Evolutionary conservation across 2,888 invertebrate genomes (phyloP), one percentile per base, ranked within the genome.

Genomic region (Aspidiotus rigidus): DNA sequence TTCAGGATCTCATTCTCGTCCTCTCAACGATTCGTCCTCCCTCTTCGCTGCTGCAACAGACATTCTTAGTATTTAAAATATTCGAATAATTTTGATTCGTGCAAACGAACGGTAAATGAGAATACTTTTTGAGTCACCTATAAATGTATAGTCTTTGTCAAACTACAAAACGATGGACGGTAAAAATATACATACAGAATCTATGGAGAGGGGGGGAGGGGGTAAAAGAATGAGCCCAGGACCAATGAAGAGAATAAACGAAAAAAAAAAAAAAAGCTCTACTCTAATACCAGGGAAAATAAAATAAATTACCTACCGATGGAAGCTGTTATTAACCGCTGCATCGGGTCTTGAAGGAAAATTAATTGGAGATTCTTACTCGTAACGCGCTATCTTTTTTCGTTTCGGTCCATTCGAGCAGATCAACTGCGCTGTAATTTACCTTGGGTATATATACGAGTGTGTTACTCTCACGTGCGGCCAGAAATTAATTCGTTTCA

Each of bases 301-400:
- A 64, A 60, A 67, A 64, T 64, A 64, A 64, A 40, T 64, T 64
- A 64, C 64, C 64, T 53, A 64, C 28, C 64, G 64, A 64, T 64
- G 64, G 64, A 64, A 64, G 64, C 64, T 64, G 64, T 64, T 64
- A 64, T 64, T 64, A 64, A 64, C 64, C 64, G 55, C 64, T 55
- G 64, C 64, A n/a, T 49, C 16, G 64, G 64, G 41, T 64, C 54
- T 54, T 55, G 64, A 64, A 64, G 64, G 55, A 64, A 64, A 64
- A 64, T 64, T 64, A 64, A 64, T 64, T 64, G 64, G 64, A 64
- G 64, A 64, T 40, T 54, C 55, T 63, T 64, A 55, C 64, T 41
- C 53, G 64, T 64, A 64, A 64, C 55, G 64, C 55, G 40, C 55
- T 40, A 54, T 64, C 55, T 64, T 64, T 64, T 64, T 64, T 28